A percentile compares a stretch with the other conserved stretches of the same genome.
Conservation (phyloP, 2,888 invertebrate species). For the Gandaritis pyraliata region DNA sequence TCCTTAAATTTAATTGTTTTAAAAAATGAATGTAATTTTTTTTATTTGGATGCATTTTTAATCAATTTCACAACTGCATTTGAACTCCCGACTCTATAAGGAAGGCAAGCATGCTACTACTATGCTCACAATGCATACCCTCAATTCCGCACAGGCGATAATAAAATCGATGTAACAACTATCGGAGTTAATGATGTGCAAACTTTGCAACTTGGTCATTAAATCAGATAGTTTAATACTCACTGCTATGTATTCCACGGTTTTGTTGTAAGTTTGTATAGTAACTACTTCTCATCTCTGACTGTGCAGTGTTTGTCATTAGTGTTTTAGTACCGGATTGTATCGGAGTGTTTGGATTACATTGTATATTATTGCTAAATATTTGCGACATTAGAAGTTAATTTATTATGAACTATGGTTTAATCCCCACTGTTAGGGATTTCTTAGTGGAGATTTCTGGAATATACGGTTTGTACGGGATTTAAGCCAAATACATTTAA, state of each 20-base stretch:
- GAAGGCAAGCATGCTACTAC: neutral
- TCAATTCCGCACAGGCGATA: conserved; percentile 27
- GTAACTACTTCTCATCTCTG: conserved; percentile 18
- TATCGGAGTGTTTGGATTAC: conserved; percentile 13
- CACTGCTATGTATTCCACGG: conserved; percentile 13
- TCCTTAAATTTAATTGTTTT: too few species aligned
- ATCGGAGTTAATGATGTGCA: conserved; percentile 57
- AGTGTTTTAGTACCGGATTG: conserved; percentile 25
- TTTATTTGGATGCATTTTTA: neutral
- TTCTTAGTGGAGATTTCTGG: too few species aligned
- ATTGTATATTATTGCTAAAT: neutral
- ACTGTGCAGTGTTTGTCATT: conserved; percentile 18
- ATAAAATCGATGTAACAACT: conserved; percentile 36
- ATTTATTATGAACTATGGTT: neutral
- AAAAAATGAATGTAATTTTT: too few species aligned
- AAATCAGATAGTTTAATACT: conserved; percentile 43
- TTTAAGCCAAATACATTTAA: neutral
- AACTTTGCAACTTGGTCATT: conserved; percentile 60
- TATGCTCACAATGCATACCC: neutral
- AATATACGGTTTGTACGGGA: neutral
- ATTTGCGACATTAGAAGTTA: neutral
- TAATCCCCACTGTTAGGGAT: too few species aligned
- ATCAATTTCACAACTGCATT: neutral
- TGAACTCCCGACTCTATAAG: neutral
- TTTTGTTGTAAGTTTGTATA: conserved; percentile 11